Evolutionary conservation across 35 echinoderm and acorn worm species (phyloP), one percentile per base, ranked within the genome.

Genomic region (Amphiura filiformis): DNA sequence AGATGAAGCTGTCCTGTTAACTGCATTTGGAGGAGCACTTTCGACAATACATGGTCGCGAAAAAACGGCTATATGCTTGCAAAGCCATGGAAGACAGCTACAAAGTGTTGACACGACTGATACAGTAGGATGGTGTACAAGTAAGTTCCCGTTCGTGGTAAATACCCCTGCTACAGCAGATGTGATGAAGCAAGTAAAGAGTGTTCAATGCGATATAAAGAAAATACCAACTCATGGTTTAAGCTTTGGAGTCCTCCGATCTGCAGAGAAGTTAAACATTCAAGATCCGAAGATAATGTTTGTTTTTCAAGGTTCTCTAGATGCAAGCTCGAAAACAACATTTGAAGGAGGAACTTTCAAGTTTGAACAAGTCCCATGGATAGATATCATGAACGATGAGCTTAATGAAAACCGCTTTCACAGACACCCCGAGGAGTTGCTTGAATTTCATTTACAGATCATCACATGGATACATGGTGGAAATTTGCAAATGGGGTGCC

Each of bases 41-140:
- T 80, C 78, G 35, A 26, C 35, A 80, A n/a, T 32, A 36, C 78
- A 80, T 39, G 78, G 78, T 80, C 28, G n/a, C 78, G 26, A 80
- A 35, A 80, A 37, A 80, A 80, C 78, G 4, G 28, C 78, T 7
- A 80, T 80, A 12, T 80, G 78, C 34, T 36, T 80, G 4, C 13
- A 80, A 80, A 32, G 78, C 35, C 78, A 80, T 80, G 78, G 78
- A 1, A 80, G 78, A 80, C 78, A 80, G 35, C 26, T 80, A 32
- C 78, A 80, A 1, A 80, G 34, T 36, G 78, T 80, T 12, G 78
- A 80, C 35, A 34, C 78, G 35, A 80, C 78, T 4, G 78, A 36
- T 32, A 37, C 78, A 36, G 78, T 80, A 12, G 78, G 78, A 4
- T 80, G 78, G 78, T 80, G 13, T 80, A 80, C 78, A 36, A 80